These are phyloP conservation scores for Brachionus paranguensis DNA, from an alignment of 1,140 invertebrate genomes.

Conservation along the genomic window DNA sequence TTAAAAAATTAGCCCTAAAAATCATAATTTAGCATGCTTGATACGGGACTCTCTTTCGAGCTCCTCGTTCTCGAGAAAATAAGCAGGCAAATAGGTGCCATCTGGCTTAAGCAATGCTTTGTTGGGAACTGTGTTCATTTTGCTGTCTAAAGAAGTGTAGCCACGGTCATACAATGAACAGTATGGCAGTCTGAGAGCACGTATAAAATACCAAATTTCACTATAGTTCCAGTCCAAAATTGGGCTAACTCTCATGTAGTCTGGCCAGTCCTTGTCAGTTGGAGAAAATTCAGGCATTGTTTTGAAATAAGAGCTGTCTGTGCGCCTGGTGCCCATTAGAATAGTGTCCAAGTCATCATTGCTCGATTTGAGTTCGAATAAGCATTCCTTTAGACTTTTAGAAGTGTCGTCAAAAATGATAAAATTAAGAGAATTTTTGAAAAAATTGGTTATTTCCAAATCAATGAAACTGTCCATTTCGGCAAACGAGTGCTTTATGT, in stretches of 20 bases:
- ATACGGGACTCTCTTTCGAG: slow-evolving; percentile 12
- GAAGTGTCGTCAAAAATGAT: slow-evolving; percentile 17
- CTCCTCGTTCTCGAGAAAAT: background rate
- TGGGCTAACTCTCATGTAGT: slow-evolving; percentile 76
- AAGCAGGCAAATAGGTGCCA: slow-evolving; percentile 30
- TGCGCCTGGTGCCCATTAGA: slow-evolving; percentile 24
- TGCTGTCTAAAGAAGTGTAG: slow-evolving; percentile 20
- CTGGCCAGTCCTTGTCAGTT: slow-evolving; percentile 80
- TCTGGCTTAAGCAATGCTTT: slow-evolving; percentile 16
- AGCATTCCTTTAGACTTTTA: slow-evolving; percentile 1
- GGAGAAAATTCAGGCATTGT: slow-evolving; percentile 58
- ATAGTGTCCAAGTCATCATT: background rate
- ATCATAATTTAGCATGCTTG: slow-evolving; percentile 5
- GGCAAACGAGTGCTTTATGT: slow-evolving; percentile 17
- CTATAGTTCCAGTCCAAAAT: slow-evolving; percentile 80
- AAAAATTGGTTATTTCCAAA: background rate
- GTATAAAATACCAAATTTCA: slow-evolving; percentile 80
- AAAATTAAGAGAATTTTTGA: background rate
- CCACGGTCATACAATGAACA: slow-evolving; percentile 80
- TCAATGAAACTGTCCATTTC: slow-evolving; percentile 22
- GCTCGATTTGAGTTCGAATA: slow-evolving; percentile 10
- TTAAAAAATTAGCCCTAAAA: background rate
- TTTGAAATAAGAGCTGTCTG: slow-evolving; percentile 35
- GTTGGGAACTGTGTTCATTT: background rate
- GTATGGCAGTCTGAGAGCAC: slow-evolving; percentile 71